Evolutionary conservation across 2,797 vertebrate species (phyloP).

Genomic region (Brachyrhaphis roseni): DNA sequence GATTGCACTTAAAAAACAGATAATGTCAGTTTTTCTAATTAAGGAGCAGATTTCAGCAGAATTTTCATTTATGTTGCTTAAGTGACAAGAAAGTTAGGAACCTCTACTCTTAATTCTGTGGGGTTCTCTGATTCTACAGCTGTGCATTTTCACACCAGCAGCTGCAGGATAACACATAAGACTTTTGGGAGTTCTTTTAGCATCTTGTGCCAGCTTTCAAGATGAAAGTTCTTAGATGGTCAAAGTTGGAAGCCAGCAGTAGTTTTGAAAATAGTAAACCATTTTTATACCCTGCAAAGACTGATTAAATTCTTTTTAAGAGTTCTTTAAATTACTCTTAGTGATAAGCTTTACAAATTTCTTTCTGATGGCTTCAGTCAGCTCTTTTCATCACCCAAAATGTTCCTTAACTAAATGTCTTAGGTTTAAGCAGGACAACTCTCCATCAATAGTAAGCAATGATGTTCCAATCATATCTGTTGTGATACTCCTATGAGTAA

Average conservation of each 20-base stretch:
- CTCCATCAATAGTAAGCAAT: background rate
- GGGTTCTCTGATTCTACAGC: background rate
- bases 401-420: background rate
- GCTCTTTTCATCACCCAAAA: background rate
- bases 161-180: background rate
- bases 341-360: background rate
- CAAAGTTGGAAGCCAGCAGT: background rate
- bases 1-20: background rate
- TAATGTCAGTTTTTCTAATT: background rate
- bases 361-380: background rate
- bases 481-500: background rate
- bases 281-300: background rate
- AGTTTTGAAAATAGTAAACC: background rate
- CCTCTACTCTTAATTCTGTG: background rate
- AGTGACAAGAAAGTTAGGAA: background rate
- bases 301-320: background rate
- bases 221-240: background rate
- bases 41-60: background rate
- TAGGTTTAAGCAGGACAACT: background rate
- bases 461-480: background rate
- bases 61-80: background rate
- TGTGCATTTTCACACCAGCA: background rate
- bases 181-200: background rate
- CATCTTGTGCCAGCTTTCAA: background rate
- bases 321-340: background rate